phyloP scores from a whole-genome alignment of 1,140 invertebrate genomes.

The Zaprionus davidi region DNA sequence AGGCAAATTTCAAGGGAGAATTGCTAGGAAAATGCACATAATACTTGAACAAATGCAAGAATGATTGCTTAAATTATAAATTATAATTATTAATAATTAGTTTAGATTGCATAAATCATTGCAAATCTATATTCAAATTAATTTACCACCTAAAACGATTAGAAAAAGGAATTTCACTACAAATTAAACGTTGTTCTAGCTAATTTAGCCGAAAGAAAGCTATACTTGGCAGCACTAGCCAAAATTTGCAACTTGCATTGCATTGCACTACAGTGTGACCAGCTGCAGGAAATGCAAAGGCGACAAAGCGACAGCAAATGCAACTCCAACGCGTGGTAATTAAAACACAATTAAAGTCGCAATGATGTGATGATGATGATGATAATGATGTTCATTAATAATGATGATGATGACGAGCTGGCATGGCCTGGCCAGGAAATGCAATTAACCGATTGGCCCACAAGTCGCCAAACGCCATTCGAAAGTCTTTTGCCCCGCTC shows the following conservation, averaged over 20 bases:
- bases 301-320: constrained; percentile 4
- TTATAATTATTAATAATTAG: neutral
- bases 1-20: neutral
- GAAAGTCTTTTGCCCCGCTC: constrained; percentile 57
- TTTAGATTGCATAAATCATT: neutral
- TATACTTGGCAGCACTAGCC: constrained; percentile 9
- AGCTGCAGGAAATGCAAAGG: constrained; percentile 1
- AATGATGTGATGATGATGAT: neutral
- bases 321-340: constrained; percentile 47
- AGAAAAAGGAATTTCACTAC: neutral
- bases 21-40: too few relatives aligned
- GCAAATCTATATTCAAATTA: neutral
- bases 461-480: constrained; percentile 58
- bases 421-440: constrained; percentile 70
- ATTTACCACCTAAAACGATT: neutral
- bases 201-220: neutral
- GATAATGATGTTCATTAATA: constrained; percentile 21
- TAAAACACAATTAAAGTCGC: constrained; percentile 71
- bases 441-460: constrained; percentile 79
- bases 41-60: too few relatives aligned
- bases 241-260: constrained; percentile 49
- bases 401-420: constrained; percentile 39
- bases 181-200: neutral
- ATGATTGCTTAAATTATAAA: too few relatives aligned
- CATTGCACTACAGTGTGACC: constrained; percentile 18